These are phyloP conservation scores for Eilema caniola DNA, from an alignment of 2,888 invertebrate genomes.

Conservation along the genomic window DNA sequence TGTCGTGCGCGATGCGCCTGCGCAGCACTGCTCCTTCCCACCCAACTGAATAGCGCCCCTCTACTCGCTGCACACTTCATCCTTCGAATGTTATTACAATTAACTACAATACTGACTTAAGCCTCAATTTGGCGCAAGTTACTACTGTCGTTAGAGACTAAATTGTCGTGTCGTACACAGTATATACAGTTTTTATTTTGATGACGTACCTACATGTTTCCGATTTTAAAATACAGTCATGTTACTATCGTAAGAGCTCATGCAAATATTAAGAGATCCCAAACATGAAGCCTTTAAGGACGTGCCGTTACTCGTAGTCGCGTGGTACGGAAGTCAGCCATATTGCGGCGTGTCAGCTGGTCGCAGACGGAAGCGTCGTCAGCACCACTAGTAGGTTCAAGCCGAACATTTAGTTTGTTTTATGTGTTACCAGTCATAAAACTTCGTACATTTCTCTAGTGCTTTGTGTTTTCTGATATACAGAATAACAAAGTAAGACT, in stretches of 20 bases:
- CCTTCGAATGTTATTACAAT: conserved; percentile 78
- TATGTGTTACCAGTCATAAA: conserved; percentile 73
- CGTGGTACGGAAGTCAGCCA: conserved; percentile 63
- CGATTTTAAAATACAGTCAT: conserved; percentile 19
- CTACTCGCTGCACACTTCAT: conserved; percentile 40
- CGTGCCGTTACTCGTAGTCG: conserved; percentile 57
- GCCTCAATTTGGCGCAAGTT: conserved; percentile 74
- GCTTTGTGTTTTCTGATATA: conserved; percentile 46
- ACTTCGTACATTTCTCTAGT: conserved; percentile 61
- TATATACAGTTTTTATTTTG: conserved; percentile 26
- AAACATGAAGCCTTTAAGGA: conserved; percentile 56
- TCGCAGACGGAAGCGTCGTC: conserved; percentile 60
- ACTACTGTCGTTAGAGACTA: conserved; percentile 48
- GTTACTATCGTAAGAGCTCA: conserved; percentile 15
- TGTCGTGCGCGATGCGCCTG: conserved; percentile 75
- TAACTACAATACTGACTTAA: conserved; percentile 75
- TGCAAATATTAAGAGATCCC: conserved; percentile 47
- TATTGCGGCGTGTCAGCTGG: conserved; percentile 69
- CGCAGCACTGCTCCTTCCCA: conserved; percentile 62
- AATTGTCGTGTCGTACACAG: conserved; percentile 26
- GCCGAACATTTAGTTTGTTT: conserved; percentile 68
- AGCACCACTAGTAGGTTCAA: conserved; percentile 59
- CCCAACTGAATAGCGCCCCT: conserved; percentile 30
- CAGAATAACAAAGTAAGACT: conserved; percentile 29
- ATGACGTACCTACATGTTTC: conserved; percentile 25